Percentiles rank a stretch among this genome's conserved stretches.
Evolutionary conservation across 2,797 vertebrate genomes (phyloP).

Genomic region (Rhynchotus rufescens): DNA sequence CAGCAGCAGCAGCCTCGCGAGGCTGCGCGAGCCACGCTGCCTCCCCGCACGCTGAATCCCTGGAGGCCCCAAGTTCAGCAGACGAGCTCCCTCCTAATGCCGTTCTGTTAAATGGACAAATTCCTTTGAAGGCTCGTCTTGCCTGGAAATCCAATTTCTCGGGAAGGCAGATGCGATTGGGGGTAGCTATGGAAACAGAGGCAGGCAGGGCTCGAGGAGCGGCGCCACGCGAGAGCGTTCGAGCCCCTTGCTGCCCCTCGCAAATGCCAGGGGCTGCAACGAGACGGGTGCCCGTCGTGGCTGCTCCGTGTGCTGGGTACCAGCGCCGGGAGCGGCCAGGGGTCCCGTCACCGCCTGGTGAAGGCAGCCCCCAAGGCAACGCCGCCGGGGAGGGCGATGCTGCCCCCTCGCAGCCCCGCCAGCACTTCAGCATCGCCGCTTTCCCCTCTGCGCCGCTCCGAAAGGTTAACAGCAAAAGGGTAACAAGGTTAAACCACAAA

Average conservation of each 20-base stretch:
- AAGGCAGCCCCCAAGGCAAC: too few relatives aligned
- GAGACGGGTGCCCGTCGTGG: constrained; percentile 29
- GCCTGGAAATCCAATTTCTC: constrained; percentile 81
- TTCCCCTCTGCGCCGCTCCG: background rate
- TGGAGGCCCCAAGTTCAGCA: constrained; percentile 69
- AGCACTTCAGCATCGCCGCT: background rate
- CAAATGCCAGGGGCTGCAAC: constrained; percentile 75
- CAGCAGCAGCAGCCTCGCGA: constrained; percentile 10
- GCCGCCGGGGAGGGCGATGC: too few relatives aligned
- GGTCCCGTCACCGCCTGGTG: background rate
- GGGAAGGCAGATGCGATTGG: constrained; percentile 76
- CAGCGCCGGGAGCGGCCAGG: constrained; percentile 58
- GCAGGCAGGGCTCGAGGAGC: constrained; percentile 61
- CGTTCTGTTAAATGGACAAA: constrained; percentile 83
- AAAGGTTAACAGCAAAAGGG: constrained; percentile 72
- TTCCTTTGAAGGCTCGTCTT: constrained; percentile 82
- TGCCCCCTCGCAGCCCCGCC: background rate
- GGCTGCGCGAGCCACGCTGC: constrained; percentile 54
- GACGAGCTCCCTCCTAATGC: constrained; percentile 73
- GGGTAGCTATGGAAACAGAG: constrained; percentile 82
- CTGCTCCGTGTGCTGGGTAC: constrained; percentile 70
- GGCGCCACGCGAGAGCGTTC: constrained; percentile 40
- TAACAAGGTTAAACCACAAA: constrained; percentile 77
- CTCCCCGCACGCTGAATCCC: constrained; percentile 63
- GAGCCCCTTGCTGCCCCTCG: constrained; percentile 44